These are phyloP conservation scores for Microplitis deprimator DNA, from an alignment of 2,888 invertebrate genomes.

Conservation along the genomic window DNA sequence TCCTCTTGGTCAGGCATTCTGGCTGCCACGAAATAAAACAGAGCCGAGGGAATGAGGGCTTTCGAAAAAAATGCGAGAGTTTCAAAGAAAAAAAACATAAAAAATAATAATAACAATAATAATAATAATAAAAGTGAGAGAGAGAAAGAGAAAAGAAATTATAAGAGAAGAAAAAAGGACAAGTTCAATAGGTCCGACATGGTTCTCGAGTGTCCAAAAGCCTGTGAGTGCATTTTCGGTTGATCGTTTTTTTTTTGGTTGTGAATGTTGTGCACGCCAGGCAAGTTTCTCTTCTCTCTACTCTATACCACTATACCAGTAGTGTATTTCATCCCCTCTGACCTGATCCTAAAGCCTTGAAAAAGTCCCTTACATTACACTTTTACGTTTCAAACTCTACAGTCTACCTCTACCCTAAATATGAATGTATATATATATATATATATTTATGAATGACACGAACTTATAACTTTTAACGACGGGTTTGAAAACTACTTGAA, in stretches of 20 bases:
- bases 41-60: conserved; percentile 22
- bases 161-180: conserved; percentile 37
- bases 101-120: conserved; percentile 8
- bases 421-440: background rate
- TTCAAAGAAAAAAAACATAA: background rate
- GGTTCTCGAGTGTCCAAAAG: conserved; percentile 43
- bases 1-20: conserved; percentile 36
- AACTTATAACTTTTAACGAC: background rate
- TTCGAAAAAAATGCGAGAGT: conserved; percentile 25
- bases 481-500: background rate
- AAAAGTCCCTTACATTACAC: conserved; percentile 3
- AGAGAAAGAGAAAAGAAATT: conserved; percentile 30
- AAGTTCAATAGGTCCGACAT: conserved; percentile 44
- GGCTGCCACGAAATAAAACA: conserved; percentile 39
- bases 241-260: conserved; percentile 39
- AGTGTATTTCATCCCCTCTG: background rate
- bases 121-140: conserved; percentile 16
- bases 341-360: conserved; percentile 1
- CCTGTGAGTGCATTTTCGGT: conserved; percentile 36
- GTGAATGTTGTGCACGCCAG: background rate
- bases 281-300: conserved; percentile 16
- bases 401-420: background rate
- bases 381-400: background rate
- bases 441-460: background rate
- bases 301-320: conserved; percentile 7